Percentiles rank a stretch among this genome's conserved stretches.
Conservation (phyloP, 2,888 invertebrate species). For the Tipula helvola region DNA sequence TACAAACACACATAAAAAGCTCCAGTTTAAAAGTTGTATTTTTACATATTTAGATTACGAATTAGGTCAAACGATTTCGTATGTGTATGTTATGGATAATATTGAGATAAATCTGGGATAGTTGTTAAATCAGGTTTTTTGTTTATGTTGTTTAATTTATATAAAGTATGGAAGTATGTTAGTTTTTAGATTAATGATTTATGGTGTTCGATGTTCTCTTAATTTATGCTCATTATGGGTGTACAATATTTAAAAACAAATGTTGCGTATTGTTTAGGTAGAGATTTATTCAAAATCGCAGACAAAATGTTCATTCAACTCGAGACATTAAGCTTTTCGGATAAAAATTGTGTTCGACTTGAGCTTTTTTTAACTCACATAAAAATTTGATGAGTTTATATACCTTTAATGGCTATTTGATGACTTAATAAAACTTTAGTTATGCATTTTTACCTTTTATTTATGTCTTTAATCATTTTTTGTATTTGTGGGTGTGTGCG, state of each 20-base stretch:
- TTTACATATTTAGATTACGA: not conserved
- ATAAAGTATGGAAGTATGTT: not conserved
- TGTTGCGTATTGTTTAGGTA: not conserved
- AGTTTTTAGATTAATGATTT: not conserved
- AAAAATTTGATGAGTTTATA: not conserved
- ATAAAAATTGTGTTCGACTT: not conserved
- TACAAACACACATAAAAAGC: not conserved
- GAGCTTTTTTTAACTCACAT: not conserved
- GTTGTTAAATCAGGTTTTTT: not conserved
- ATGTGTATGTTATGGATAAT: not conserved
- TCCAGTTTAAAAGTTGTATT: not conserved
- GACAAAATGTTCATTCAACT: not conserved
- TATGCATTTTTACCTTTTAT: too few species aligned
- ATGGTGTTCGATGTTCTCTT: not conserved
- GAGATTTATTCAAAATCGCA: not conserved
- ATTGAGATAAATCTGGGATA: not conserved
- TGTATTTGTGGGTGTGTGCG: too few species aligned
- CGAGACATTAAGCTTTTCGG: not conserved
- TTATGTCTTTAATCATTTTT: too few species aligned
- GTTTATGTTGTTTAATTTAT: not conserved
- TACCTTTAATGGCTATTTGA: not conserved
- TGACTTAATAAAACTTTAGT: not conserved
- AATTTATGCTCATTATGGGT: not conserved
- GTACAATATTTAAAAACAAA: not conserved
- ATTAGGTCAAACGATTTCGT: not conserved